These are phyloP conservation scores for Pogonomyrmex barbatus DNA, from an alignment of 1,140 invertebrate species.

Conservation along the genomic window DNA sequence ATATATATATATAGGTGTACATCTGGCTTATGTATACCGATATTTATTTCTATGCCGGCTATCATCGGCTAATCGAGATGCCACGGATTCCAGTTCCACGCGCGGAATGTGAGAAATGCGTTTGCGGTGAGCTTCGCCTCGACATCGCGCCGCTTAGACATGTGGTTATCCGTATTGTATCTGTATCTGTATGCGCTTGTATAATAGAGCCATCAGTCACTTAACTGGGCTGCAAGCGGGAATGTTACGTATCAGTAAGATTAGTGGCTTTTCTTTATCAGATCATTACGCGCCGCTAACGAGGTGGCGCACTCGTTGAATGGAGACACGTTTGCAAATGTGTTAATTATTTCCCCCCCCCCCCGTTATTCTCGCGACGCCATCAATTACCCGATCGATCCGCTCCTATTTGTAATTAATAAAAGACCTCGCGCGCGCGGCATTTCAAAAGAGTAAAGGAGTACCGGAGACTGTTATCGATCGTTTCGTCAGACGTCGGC, in stretches of 20 bases:
- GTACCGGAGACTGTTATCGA: constrained; percentile 30
- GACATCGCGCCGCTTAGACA: constrained; percentile 45
- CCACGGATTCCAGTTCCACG: constrained; percentile 42
- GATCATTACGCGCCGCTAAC: neutral
- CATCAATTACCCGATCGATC: constrained; percentile 11
- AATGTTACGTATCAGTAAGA: neutral
- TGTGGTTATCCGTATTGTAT: constrained; percentile 30
- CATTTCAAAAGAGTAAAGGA: constrained; percentile 29
- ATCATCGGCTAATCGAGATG: constrained; percentile 59
- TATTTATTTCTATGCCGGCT: constrained; percentile 32
- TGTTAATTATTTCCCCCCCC: constrained; percentile 4
- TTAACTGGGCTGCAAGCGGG: neutral
- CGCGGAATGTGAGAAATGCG: constrained; percentile 57
- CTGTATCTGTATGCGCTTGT: neutral
- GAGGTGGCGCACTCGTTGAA: neutral
- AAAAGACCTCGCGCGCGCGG: neutral
- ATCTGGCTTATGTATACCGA: constrained; percentile 23
- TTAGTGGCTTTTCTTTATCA: neutral
- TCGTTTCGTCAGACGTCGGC: constrained; percentile 26
- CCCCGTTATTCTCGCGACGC: neutral
- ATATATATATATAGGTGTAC: neutral
- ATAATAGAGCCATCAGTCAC: constrained; percentile 45
- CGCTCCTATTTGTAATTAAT: constrained; percentile 39
- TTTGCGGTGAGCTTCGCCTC: constrained; percentile 24
- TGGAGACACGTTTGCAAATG: neutral